Evolutionary conservation across 2,113 vertebrate genomes (phyloP), one percentile per base, ranked within the genome.

Genomic region (Microtus richardsoni): DNA sequence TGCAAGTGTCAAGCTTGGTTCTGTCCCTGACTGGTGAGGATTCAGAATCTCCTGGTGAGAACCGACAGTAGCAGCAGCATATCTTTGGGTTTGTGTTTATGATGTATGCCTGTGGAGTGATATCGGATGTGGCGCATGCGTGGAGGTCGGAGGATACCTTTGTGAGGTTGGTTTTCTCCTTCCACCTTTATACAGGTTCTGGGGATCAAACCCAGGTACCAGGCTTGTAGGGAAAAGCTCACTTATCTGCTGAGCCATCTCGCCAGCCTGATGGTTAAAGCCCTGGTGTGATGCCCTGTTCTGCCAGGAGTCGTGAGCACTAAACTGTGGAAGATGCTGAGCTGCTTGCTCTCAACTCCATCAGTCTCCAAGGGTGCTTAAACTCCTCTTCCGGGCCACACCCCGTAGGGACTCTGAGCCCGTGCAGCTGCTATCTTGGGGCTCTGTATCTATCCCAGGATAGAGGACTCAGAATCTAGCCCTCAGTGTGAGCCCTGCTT

Each of bases 41-140:
- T 24, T 58, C 0, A 0, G 4, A 12, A 4, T 36, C 26, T 21
- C 19, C 54, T 0, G 6, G 62, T 12, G 10, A 58, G 33, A 68
- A 24, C 4, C 3, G 26, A 7, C 6, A 10, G 41, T 0, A 0
- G 64, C 36, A 22, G 4, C 9, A 0, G 78, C 2, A 0, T 16
- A 28, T 39, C 6, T 60, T 83, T 41, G 80, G 7, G 16, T 62
- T 26, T 64, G 54, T 9, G 58, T 30, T 84, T 14, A 11, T 41
- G 58, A 83, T 17, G 39, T 14, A 64, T 30, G n/a, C 16, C 24
- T 64, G 80, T 84, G 80, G n/a, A 10, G n/a, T 16, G 80, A 17
- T 30, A 24, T 30, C 24, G 8, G 6, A 16, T 58, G 41, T 41
- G 58, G 58, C 0, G 2, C 54, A 5, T 54, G n/a, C 3, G 6